Evolutionary conservation across 2,797 vertebrate species (phyloP), one percentile per base, ranked within the genome.

Genomic region (Mormyrops attenuatus): DNA sequence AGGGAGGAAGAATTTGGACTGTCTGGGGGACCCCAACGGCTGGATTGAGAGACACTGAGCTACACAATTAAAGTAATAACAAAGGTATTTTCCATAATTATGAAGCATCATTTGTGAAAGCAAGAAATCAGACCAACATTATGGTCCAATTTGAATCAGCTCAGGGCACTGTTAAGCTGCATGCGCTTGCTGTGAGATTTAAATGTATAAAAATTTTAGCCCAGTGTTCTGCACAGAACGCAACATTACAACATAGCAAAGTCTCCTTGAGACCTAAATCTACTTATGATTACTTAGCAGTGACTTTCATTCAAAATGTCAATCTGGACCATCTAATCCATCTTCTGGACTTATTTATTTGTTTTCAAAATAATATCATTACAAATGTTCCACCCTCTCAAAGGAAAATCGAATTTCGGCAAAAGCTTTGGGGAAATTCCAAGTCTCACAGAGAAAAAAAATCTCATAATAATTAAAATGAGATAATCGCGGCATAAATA

Each of bases 271-370:
- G 93, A 93, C 94, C 92, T 93, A 95, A 80, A 92, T 93, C 92
- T 92, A 91, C 94, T 94, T 93, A 93, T 93, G 89, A 93, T 95
- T 95, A 90, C 94, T 95, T 95, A 93, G 93, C 89, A 91, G 95
- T 95, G 95, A 95, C 94, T 95, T 95, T 94, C 89, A 95, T 95
- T 94, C 93, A 91, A 92, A 94, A 92, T 2, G 94, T 95, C 95
- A 95, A 94, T 95, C 93, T 93, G 92, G 93, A 95, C 94, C 89
- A 90, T 89, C 91, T 95, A 95, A 96, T 95, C 95, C 95, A 95
- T 95, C 94, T 94, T 89, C 91, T 93, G 93, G 38, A n/a, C n/a
- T 80, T 80, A 41, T 80, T 80, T 55, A 90, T 88, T 93, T 92
- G 91, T 92, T 93, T 52, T 52, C 47, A 49, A 26, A 85, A 50